Evolutionary conservation across 2,113 vertebrate genomes (phyloP).

Genomic region (Nothobranchius kuhntae): DNA sequence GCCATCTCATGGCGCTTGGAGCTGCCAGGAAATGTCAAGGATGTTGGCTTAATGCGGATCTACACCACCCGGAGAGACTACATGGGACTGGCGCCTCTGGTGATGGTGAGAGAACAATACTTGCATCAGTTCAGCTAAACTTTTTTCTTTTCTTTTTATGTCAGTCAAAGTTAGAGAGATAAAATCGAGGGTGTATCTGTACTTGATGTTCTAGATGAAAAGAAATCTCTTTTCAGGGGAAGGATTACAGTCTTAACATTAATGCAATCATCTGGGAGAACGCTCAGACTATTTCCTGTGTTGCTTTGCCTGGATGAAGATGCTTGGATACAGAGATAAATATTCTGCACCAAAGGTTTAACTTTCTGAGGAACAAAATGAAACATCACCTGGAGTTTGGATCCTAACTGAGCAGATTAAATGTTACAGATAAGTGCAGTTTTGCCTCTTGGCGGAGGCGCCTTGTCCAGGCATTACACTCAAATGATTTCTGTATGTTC

Average conservation of each 20-base stretch:
- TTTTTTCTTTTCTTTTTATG: not conserved
- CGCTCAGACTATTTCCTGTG: not conserved
- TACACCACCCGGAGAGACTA: constrained; percentile 86
- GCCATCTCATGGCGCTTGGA: constrained; percentile 92
- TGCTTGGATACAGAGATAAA: not conserved
- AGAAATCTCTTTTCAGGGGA: not conserved
- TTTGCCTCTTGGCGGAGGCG: too few species aligned
- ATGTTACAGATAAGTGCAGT: too few species aligned
- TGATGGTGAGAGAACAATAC: constrained; percentile 85
- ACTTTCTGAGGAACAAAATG: not conserved
- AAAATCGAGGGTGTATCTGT: not conserved
- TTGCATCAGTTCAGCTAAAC: constrained; percentile 1
- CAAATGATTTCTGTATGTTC: too few species aligned
- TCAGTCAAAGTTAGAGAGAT: not conserved
- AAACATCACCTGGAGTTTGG: not conserved
- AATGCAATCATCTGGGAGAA: not conserved
- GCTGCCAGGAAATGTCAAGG: constrained; percentile 81
- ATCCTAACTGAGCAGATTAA: too few species aligned
- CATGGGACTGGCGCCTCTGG: constrained; percentile 85
- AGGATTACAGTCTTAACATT: constrained; percentile 6
- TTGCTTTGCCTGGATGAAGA: not conserved
- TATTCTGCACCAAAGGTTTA: not conserved
- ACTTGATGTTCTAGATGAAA: constrained; percentile 3
- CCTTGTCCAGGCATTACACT: too few species aligned
- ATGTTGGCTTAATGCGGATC: constrained; percentile 87